A percentile compares a stretch with the other conserved stretches of the same genome.
Conservation (phyloP, 2,888 invertebrate species). For the Pherbina coryleti region DNA sequence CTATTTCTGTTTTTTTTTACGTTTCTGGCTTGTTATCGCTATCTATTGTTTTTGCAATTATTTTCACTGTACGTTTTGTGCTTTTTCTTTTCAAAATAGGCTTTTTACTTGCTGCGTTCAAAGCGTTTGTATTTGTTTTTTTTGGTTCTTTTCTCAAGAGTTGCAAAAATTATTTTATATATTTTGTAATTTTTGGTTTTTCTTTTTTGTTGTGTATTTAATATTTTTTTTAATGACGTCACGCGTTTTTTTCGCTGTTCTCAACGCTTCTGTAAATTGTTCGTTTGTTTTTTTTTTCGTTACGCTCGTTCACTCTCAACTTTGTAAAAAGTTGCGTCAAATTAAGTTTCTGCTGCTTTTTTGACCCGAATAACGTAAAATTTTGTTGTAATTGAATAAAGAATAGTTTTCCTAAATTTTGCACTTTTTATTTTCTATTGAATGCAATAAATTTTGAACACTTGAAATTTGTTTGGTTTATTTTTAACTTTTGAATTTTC, state of each 20-base stretch:
- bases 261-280: constrained; percentile 34
- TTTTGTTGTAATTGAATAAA: neutral
- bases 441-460: constrained; percentile 14
- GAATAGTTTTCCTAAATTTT: constrained; percentile 4
- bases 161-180: neutral
- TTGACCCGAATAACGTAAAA: neutral
- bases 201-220: constrained; percentile 10
- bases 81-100: neutral
- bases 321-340: constrained; percentile 43
- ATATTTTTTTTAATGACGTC: constrained; percentile 22
- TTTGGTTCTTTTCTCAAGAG: too few relatives aligned
- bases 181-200: neutral
- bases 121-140: too few relatives aligned
- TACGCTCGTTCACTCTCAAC: constrained; percentile 24
- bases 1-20: neutral
- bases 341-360: constrained; percentile 18
- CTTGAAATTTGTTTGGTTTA: constrained; percentile 6
- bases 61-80: constrained; percentile 1
- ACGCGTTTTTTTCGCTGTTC: constrained; percentile 16
- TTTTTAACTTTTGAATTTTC: constrained; percentile 13
- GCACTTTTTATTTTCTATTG: neutral
- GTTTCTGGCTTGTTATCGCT: neutral
- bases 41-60: neutral
- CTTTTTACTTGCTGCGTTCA: too few relatives aligned
- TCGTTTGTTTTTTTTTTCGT: neutral